Evolutionary conservation across 2,113 vertebrate species (phyloP).

Genomic region (Aramus guarauna): DNA sequence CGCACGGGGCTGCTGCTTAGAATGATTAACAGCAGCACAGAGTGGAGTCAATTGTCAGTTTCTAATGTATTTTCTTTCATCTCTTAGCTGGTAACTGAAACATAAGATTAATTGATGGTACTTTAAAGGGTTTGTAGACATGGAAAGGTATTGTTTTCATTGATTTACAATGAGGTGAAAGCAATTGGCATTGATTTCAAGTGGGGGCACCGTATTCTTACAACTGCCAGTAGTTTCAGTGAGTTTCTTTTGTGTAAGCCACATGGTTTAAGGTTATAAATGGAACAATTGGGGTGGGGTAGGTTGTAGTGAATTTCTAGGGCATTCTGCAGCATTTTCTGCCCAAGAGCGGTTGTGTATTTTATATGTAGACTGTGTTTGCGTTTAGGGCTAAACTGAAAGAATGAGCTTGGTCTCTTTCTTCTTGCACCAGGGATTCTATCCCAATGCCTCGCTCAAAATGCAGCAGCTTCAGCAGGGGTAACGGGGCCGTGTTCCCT

Average conservation of each 20-base stretch:
- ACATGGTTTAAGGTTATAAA: background rate
- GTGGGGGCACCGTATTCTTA: background rate
- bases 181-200: background rate
- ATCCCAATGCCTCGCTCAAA: background rate
- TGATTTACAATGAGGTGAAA: background rate
- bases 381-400: background rate
- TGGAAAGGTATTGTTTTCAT: background rate
- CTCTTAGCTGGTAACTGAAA: background rate
- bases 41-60: background rate
- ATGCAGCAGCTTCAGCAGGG: background rate
- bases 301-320: background rate
- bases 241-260: background rate
- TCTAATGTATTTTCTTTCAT: slow-evolving; percentile 20
- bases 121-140: background rate
- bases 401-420: background rate
- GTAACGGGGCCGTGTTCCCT: background rate
- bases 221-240: background rate
- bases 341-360: background rate
- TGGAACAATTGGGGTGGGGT: background rate
- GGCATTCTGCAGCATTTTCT: background rate
- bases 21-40: background rate
- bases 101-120: slow-evolving; percentile 45
- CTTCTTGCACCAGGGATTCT: background rate
- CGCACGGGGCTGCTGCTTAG: background rate
- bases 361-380: background rate